Percentiles rank a stretch among this genome's conserved stretches.
phyloP scores from a whole-genome alignment of 1,140 invertebrate genomes.

The Sweltsa coloradensis region DNA sequence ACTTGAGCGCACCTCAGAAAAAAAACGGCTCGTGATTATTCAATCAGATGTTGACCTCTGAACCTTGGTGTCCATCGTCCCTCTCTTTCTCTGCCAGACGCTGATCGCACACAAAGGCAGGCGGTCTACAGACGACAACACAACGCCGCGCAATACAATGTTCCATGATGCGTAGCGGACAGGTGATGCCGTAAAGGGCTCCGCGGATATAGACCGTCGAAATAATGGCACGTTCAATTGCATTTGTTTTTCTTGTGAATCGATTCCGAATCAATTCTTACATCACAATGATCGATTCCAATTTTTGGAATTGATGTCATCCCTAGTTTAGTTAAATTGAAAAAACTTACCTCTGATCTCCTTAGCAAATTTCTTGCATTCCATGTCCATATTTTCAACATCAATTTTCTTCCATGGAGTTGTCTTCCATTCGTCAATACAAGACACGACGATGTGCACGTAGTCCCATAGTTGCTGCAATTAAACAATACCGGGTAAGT shows the following conservation, averaged over 20 bases:
- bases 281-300: too few relatives aligned
- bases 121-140: too few relatives aligned
- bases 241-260: too few relatives aligned
- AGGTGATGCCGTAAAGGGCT: background rate
- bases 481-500: constrained; percentile 3
- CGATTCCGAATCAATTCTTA: background rate
- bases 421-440: constrained; percentile 81
- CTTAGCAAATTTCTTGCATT: constrained; percentile 83
- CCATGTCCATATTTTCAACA: constrained; percentile 86
- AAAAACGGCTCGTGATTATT: too few relatives aligned
- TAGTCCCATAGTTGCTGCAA: constrained; percentile 78
- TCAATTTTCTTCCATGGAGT: constrained; percentile 88
- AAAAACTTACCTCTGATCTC: constrained; percentile 47
- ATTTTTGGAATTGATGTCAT: too few relatives aligned
- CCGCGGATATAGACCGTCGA: background rate
- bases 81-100: too few relatives aligned
- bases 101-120: too few relatives aligned
- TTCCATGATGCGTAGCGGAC: background rate
- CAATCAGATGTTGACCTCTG: too few relatives aligned
- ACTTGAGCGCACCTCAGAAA: too few relatives aligned
- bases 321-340: background rate
- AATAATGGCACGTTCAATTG: too few relatives aligned
- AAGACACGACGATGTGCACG: constrained; percentile 63
- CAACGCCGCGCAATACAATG: too few relatives aligned
- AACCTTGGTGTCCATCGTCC: too few relatives aligned